A percentile compares a stretch with the other conserved stretches of the same genome.
These are phyloP conservation scores for Drosophila bipectinata DNA, from an alignment of 1,140 invertebrate genomes.

Conservation along the genomic window DNA sequence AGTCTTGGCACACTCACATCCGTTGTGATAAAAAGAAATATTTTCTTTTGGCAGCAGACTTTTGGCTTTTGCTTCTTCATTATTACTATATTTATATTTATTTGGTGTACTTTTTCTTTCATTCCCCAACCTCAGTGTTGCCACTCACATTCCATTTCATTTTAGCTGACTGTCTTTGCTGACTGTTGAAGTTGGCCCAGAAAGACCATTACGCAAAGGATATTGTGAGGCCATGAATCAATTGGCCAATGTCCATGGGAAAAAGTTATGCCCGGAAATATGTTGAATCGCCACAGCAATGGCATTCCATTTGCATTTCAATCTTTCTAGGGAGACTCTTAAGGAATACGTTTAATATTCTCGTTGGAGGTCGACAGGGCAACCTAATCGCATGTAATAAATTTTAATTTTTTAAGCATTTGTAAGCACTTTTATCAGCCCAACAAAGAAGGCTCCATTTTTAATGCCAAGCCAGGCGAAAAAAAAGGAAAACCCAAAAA, in stretches of 20 bases:
- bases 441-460: conserved; percentile 73
- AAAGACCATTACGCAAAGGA: conserved; percentile 75
- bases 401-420: conserved; percentile 83
- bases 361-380: neutral
- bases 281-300: conserved; percentile 67
- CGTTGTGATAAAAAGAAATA: conserved; percentile 83
- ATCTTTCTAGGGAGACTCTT: neutral
- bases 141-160: conserved; percentile 58
- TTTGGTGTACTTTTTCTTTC: conserved; percentile 59
- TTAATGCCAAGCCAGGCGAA: conserved; percentile 74
- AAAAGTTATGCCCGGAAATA: conserved; percentile 70
- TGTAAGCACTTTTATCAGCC: conserved; percentile 80
- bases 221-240: conserved; percentile 79
- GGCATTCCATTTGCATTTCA: conserved; percentile 71
- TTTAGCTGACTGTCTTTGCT: conserved; percentile 65
- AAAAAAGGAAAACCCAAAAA: conserved; percentile 48
- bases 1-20: conserved; percentile 82
- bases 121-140: conserved; percentile 4
- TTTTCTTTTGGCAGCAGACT: conserved; percentile 79
- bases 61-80: conserved; percentile 68
- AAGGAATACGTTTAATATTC: neutral
- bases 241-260: conserved; percentile 70
- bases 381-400: conserved; percentile 77
- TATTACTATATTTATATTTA: conserved; percentile 82
- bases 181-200: conserved; percentile 61